Percentiles rank a stretch among this genome's conserved stretches.
Evolutionary conservation across 2,888 invertebrate genomes (phyloP).

Genomic region (Archaeoteleia sp.): DNA sequence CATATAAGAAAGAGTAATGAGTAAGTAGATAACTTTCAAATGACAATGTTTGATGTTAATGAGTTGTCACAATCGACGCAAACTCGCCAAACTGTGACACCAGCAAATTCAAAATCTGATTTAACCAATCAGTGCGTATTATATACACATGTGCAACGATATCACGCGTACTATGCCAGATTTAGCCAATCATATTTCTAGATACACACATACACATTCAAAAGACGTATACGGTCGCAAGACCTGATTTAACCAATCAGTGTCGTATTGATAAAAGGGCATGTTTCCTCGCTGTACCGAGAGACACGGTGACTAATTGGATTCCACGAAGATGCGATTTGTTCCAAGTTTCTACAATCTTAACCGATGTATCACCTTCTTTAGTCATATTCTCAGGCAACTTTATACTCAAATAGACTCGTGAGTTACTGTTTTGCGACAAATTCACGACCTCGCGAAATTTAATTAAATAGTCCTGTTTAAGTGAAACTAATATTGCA

Average conservation of each 20-base stretch:
- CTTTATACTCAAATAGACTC: constrained; percentile 9
- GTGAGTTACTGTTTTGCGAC: too few relatives aligned
- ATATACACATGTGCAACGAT: constrained; percentile 26
- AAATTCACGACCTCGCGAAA: not conserved
- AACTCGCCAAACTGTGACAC: constrained; percentile 23
- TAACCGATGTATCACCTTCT: constrained; percentile 28
- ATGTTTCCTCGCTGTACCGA: constrained; percentile 17
- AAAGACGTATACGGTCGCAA: constrained; percentile 22
- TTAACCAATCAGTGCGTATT: constrained; percentile 43
- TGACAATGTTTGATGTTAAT: constrained; percentile 13
- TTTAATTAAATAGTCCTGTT: constrained; percentile 6
- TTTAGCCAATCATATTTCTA: constrained; percentile 36
- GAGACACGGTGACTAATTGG: constrained; percentile 36
- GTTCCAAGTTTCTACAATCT: constrained; percentile 34
- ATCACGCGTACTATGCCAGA: constrained; percentile 23
- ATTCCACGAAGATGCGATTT: constrained; percentile 26
- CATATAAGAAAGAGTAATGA: too few relatives aligned
- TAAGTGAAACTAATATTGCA: not conserved
- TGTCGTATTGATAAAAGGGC: constrained; percentile 49
- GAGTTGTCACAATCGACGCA: constrained; percentile 20
- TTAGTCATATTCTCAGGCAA: constrained; percentile 3
- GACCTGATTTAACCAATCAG: constrained; percentile 54
- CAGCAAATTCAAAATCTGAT: constrained; percentile 38
- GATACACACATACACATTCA: constrained; percentile 1
- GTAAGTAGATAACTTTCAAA: not conserved